Evolutionary conservation across 2,113 vertebrate genomes (phyloP).

Genomic region (Corythaeola cristata): DNA sequence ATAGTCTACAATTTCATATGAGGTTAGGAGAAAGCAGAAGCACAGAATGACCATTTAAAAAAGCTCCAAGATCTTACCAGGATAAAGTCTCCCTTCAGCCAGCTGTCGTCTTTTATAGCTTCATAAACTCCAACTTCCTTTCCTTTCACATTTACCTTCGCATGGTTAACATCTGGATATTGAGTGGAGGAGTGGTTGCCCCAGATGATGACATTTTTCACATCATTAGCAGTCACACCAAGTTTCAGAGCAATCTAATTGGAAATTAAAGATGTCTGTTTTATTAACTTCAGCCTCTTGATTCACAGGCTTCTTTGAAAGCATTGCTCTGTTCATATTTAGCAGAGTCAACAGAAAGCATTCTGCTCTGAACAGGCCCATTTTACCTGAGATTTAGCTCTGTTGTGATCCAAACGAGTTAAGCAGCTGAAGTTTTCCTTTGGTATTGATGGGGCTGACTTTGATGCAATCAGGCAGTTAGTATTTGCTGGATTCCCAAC

Average conservation of each 20-base stretch:
- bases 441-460: constrained; percentile 94
- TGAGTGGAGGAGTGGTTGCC: constrained; percentile 98
- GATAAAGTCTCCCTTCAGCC: constrained; percentile 94
- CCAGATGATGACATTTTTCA: constrained; percentile 99
- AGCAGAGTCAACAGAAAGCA: not conserved
- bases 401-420: constrained; percentile 97
- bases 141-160: constrained; percentile 82
- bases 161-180: constrained; percentile 93
- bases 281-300: not conserved
- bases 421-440: constrained; percentile 98
- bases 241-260: constrained; percentile 90
- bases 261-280: not conserved
- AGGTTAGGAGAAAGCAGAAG: not conserved
- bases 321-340: not conserved
- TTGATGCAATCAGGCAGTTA: constrained; percentile 94
- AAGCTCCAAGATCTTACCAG: constrained; percentile 75
- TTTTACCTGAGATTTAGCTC: constrained; percentile 90
- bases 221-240: constrained; percentile 82
- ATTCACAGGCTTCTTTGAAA: not conserved
- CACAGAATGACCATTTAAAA: not conserved
- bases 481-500: constrained; percentile 98
- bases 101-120: constrained; percentile 89
- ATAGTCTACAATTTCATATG: not conserved
- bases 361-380: not conserved
- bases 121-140: constrained; percentile 84